A percentile compares a stretch with the other conserved stretches of the same genome.
Conservation (phyloP, 1,140 invertebrate species). For the Tachypleus tridentatus region DNA sequence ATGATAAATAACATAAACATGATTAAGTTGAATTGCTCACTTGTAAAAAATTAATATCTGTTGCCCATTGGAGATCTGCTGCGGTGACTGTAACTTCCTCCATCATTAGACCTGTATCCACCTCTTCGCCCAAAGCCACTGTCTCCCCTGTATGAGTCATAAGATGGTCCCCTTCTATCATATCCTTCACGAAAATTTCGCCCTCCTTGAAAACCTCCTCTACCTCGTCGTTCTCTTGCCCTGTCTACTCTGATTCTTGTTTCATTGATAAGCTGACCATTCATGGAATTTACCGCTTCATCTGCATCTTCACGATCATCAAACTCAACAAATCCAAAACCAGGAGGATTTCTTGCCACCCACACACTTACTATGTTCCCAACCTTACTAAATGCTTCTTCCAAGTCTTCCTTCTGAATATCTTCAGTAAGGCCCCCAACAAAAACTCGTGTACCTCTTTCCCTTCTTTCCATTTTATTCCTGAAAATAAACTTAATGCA, state of each 20-base stretch:
- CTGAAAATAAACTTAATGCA: too few relatives aligned
- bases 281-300: conserved; percentile 41
- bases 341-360: conserved; percentile 46
- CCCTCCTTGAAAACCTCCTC: conserved; percentile 16
- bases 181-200: not conserved
- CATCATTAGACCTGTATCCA: too few relatives aligned
- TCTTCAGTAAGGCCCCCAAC: conserved; percentile 25
- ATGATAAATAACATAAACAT: too few relatives aligned
- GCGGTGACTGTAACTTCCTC: too few relatives aligned
- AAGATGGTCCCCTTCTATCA: too few relatives aligned
- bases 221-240: conserved; percentile 18
- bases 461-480: too few relatives aligned
- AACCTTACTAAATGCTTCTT: conserved; percentile 42
- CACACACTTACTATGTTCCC: conserved; percentile 44
- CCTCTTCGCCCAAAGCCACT: too few relatives aligned
- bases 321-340: conserved; percentile 49
- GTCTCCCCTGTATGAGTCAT: too few relatives aligned
- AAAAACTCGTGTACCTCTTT: conserved; percentile 21
- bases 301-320: conserved; percentile 46
- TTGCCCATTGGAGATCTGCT: too few relatives aligned
- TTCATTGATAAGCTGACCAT: conserved; percentile 33
- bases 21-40: too few relatives aligned
- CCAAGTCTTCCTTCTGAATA: conserved; percentile 29
- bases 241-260: conserved; percentile 25
- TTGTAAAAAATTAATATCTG: too few relatives aligned